Evolutionary conservation across 2,797 vertebrate species (phyloP).

Genomic region (Leptoclinus maculatus): DNA sequence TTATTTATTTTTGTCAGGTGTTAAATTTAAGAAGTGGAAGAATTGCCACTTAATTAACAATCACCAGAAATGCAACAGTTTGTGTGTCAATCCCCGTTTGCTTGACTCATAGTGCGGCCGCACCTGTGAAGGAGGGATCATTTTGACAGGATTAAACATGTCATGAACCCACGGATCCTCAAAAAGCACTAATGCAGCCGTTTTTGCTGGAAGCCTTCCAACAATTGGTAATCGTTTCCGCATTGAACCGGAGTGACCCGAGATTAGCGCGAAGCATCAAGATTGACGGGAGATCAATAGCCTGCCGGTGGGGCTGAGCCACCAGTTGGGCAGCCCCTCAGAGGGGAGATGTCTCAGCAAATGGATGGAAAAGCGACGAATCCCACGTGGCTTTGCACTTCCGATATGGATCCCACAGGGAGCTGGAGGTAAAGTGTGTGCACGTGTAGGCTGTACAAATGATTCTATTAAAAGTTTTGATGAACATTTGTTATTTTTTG

Average conservation of each 20-base stretch:
- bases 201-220: constrained; percentile 63
- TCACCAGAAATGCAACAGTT: not conserved
- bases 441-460: not conserved
- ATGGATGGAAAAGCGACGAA: constrained; percentile 20
- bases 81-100: not conserved
- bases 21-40: not conserved
- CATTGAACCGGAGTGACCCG: constrained; percentile 61
- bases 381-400: constrained; percentile 1
- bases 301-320: constrained; percentile 22
- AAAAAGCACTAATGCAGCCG: constrained; percentile 34
- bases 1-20: not conserved
- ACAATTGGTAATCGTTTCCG: constrained; percentile 49
- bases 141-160: constrained; percentile 31
- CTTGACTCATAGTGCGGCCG: not conserved
- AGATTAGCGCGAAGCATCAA: constrained; percentile 59
- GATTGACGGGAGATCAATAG: constrained; percentile 74
- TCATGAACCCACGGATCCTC: constrained; percentile 6
- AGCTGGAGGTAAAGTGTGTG: not conserved
- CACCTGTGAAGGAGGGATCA: not conserved
- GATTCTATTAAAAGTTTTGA: not conserved
- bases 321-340: constrained; percentile 9
- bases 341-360: constrained; percentile 31
- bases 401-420: not conserved
- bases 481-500: not conserved
- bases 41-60: not conserved